These are phyloP conservation scores for Chloroceryle inda DNA, from an alignment of 2,797 vertebrate genomes.

Conservation along the genomic window DNA sequence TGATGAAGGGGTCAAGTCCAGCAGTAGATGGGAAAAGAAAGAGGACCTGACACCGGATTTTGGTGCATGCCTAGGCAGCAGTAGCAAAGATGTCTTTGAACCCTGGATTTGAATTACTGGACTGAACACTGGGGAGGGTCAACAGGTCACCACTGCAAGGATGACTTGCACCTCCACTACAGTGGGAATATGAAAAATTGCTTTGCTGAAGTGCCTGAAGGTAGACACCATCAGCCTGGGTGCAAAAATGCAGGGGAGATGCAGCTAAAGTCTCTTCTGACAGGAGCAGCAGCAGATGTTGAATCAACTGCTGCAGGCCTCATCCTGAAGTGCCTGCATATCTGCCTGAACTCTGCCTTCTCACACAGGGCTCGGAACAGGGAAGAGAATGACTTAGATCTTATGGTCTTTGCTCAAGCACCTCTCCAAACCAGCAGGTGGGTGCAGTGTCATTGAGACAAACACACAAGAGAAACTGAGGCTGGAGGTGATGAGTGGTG, in stretches of 20 bases:
- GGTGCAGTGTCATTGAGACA: accelerated
- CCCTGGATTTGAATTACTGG: background rate
- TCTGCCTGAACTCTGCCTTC: background rate
- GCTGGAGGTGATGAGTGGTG: background rate
- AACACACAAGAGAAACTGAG: accelerated
- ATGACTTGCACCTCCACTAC: background rate
- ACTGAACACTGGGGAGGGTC: background rate
- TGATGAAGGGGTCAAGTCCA: background rate
- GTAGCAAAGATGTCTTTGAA: background rate
- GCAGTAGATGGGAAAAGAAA: background rate
- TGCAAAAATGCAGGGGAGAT: background rate
- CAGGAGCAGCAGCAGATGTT: background rate
- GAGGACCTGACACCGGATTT: background rate
- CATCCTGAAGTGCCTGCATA: background rate
- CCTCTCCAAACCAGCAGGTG: background rate
- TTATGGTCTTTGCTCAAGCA: background rate
- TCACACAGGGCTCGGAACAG: accelerated
- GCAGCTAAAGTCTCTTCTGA: background rate
- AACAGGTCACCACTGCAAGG: background rate
- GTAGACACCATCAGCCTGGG: background rate
- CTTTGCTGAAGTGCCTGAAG: background rate
- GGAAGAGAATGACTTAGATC: background rate
- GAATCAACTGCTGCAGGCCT: background rate
- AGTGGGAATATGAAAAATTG: background rate
- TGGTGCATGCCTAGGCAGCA: background rate